A percentile compares a stretch with the other conserved stretches of the same genome.
Evolutionary conservation across 2,888 invertebrate genomes (phyloP).

Genomic region (Notocelia uddmanniana): DNA sequence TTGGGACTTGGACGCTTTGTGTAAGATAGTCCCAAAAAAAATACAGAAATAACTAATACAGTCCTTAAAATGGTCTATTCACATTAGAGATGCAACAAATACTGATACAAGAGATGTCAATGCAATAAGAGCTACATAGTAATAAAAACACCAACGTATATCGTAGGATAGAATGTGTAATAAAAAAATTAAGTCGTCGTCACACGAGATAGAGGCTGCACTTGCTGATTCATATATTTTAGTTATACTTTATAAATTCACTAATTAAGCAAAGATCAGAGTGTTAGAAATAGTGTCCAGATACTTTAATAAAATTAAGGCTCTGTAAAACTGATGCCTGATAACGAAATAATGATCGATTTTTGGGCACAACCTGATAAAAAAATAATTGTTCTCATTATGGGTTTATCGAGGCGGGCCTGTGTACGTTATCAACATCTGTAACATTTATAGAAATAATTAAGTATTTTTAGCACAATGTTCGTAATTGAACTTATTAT

Average conservation of each 20-base stretch:
- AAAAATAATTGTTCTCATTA: constrained; percentile 22
- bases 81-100: too few species aligned
- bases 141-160: neutral
- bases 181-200: neutral
- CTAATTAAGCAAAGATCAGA: neutral
- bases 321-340: neutral
- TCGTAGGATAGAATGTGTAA: neutral
- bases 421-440: neutral
- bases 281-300: neutral
- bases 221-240: neutral
- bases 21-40: too few species aligned
- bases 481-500: too few species aligned
- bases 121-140: neutral
- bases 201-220: neutral
- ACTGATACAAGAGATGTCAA: too few species aligned
- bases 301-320: neutral
- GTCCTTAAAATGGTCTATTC: too few species aligned
- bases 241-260: neutral
- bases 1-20: too few species aligned
- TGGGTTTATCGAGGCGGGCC: constrained; percentile 7
- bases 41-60: too few species aligned
- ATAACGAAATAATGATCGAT: constrained; percentile 24
- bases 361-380: constrained; percentile 2
- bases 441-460: neutral
- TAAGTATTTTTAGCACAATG: too few species aligned